Percentiles rank a stretch among this genome's conserved stretches.
Evolutionary conservation across 2,113 vertebrate species (phyloP).

Genomic region (Poicephalus meyeri): DNA sequence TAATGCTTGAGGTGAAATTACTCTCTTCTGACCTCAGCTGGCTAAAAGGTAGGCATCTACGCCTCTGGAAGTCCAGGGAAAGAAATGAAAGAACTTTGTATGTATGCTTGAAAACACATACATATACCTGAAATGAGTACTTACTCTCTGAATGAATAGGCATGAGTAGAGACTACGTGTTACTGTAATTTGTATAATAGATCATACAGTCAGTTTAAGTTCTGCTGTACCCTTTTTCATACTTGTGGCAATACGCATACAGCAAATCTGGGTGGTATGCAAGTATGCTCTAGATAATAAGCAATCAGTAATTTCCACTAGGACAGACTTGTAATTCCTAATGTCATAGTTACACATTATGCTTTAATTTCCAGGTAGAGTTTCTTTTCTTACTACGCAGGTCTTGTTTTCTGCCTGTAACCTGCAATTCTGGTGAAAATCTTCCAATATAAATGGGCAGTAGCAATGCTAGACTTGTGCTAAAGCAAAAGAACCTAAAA

Average conservation of each 20-base stretch:
- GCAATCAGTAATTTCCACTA: background rate
- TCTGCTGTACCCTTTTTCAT: background rate
- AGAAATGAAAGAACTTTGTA: background rate
- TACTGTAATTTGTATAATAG: background rate
- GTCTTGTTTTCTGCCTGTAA: background rate
- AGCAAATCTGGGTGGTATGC: background rate
- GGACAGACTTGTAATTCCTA: background rate
- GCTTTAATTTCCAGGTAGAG: background rate
- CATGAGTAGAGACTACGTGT: fast-evolving
- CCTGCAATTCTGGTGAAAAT: background rate
- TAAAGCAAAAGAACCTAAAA: background rate
- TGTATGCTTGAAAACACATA: fast-evolving
- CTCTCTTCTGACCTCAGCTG: background rate
- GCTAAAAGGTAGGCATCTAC: background rate
- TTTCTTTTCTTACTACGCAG: background rate
- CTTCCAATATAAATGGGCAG: background rate
- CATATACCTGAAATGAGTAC: background rate
- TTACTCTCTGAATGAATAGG: background rate
- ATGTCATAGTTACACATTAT: no score
- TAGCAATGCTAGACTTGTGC: background rate
- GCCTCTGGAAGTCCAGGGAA: background rate
- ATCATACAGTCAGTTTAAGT: fast-evolving
- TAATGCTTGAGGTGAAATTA: background rate
- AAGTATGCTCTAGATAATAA: background rate
- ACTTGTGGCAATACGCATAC: fast-evolving